These are phyloP conservation scores for Rhamnusium bicolor DNA, from an alignment of 2,888 invertebrate genomes.

Conservation along the genomic window DNA sequence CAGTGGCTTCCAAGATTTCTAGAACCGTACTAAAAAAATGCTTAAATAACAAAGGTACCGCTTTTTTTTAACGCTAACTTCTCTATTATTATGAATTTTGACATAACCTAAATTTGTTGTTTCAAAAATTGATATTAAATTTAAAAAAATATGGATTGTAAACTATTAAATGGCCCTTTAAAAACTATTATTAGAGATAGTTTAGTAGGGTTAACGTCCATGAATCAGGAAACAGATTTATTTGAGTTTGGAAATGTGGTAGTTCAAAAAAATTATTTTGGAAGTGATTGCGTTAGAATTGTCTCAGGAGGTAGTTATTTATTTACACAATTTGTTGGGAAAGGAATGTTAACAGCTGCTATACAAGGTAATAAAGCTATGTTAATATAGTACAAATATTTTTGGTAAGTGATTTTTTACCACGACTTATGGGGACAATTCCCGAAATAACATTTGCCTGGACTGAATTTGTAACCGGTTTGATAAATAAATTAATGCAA, in stretches of 20 bases:
- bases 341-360: slow-evolving; percentile 85
- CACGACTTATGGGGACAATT: too few relatives aligned
- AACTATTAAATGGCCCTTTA: neutral
- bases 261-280: slow-evolving; percentile 63
- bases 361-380: slow-evolving; percentile 79
- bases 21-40: too few relatives aligned
- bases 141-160: slow-evolving; percentile 17
- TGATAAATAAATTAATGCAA: too few relatives aligned
- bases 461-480: too few relatives aligned
- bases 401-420: too few relatives aligned
- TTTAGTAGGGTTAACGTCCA: slow-evolving; percentile 34
- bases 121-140: neutral
- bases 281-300: slow-evolving; percentile 71
- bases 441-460: too few relatives aligned
- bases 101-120: slow-evolving; percentile 10
- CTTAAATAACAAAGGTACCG: neutral
- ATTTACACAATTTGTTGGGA: slow-evolving; percentile 74
- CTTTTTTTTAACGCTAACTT: slow-evolving; percentile 4
- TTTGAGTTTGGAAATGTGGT: slow-evolving; percentile 67
- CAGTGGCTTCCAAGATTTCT: too few relatives aligned
- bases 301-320: slow-evolving; percentile 83
- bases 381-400: too few relatives aligned
- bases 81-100: slow-evolving; percentile 6
- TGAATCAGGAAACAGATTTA: slow-evolving; percentile 63
- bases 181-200: slow-evolving; percentile 27